Evolutionary conservation across 2,888 invertebrate species (phyloP).

Genomic region (Ceriagrion tenellum): DNA sequence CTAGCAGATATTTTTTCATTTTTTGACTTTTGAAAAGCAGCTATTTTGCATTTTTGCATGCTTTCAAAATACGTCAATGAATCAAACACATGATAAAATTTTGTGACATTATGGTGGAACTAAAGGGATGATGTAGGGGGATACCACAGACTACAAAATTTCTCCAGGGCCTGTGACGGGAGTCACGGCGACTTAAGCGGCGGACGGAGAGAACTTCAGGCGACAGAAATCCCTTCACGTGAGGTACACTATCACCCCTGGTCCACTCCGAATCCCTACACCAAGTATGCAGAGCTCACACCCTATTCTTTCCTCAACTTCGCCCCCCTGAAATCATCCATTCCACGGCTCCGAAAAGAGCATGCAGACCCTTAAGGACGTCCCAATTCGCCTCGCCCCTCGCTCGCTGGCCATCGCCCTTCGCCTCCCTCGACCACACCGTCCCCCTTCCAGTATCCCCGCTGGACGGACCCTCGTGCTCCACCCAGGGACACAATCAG

Average conservation of each 20-base stretch:
- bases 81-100: too few species aligned
- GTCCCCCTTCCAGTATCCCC: neutral
- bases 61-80: too few species aligned
- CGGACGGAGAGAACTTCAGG: neutral
- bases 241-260: neutral
- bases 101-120: too few species aligned
- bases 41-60: too few species aligned
- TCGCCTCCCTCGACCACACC: neutral
- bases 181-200: too few species aligned
- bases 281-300: neutral
- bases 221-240: neutral
- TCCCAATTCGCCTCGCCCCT: neutral
- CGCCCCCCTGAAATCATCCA: neutral
- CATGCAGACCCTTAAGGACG: neutral
- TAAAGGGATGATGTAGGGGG: too few species aligned
- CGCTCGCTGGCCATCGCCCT: neutral
- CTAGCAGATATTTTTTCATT: too few species aligned
- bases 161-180: too few species aligned
- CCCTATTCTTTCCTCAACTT: neutral
- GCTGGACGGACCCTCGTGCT: neutral
- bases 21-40: too few species aligned
- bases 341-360: conserved; percentile 3
- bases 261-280: neutral
- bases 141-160: too few species aligned
- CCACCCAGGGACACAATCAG: neutral